Percentiles rank a stretch among this genome's conserved stretches.
These are phyloP conservation scores for Psittacula cyanocephala DNA, from an alignment of 2,113 vertebrate species.

Conservation along the genomic window DNA sequence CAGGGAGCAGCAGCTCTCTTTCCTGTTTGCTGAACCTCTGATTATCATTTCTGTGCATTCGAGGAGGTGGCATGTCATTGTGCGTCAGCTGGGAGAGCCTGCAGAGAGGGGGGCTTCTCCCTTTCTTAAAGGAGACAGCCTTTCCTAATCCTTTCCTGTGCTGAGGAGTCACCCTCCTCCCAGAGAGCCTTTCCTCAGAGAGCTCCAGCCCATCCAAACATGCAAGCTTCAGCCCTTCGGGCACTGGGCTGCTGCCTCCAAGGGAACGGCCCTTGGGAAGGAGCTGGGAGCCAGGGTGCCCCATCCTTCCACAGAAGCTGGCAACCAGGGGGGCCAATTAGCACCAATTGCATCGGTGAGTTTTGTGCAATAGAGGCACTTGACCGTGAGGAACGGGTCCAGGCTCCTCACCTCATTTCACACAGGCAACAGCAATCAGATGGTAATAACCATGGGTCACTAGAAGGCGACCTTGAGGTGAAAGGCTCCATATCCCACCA, in stretches of 20 bases:
- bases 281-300: neutral
- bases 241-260: neutral
- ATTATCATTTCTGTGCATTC: conserved; percentile 59
- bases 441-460: conserved; percentile 48
- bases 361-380: neutral
- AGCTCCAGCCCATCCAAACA: neutral
- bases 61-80: conserved; percentile 53
- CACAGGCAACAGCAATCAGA: conserved; percentile 42
- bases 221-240: neutral
- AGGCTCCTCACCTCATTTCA: conserved; percentile 44
- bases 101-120: conserved; percentile 42
- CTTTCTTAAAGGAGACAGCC: conserved; percentile 43
- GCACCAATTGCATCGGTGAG: neutral
- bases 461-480: conserved; percentile 45
- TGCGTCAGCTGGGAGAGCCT: conserved; percentile 29
- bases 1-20: conserved; percentile 37
- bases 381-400: conserved; percentile 5
- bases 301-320: neutral
- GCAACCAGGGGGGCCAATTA: neutral
- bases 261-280: neutral
- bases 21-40: conserved; percentile 51
- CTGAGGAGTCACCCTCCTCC: neutral
- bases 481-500: conserved; percentile 59
- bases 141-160: neutral
- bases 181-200: neutral